Base-by-base conservation (phyloP, 1,140 invertebrate genomes). In the Vollenhovia emeryi region DNA sequence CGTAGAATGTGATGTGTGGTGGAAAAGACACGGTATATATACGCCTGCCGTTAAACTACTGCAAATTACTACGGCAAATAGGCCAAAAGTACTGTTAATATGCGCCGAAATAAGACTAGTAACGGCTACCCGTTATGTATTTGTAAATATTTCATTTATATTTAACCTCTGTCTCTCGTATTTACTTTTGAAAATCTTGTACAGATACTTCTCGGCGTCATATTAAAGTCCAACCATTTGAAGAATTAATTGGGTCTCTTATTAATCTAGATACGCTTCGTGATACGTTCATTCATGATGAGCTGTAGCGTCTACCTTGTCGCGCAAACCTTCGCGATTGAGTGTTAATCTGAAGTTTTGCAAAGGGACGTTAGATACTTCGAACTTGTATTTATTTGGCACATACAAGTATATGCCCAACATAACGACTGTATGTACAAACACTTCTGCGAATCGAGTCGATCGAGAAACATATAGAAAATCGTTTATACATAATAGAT, bases 61-160 rank as follows among this genome's bases (percentile, higher is more conserved):
- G 48, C n/a, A n/a, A n/a, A n/a, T 71, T 33, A 62, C 30, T 62
- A 57, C 36, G 48, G 57, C 66, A 69, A 69, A 80, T 80, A 80
- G 78, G 78, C 78, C 78, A 71, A 71, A 80, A 80, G 62, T 80
- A 80, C 36, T 71, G 36, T 80, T 71, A 80, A 80, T 27, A 57
- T 18, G n/a, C n/a, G n/a, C 40, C 50, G 33, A 59, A 82, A 62
- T n/a, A 69, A 66, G 52, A 66, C 30, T 50, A 79, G 59, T 68
- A 30, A 71, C 40, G 5, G 9, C 73, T 57, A 45, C 6, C 52
- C 36, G 36, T n/a, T n/a, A 57, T 21, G 9, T 68, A 57, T 73
- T n/a, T 82, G 64, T 80, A 82, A 55, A 82, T 82, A 82, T 33
- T 30, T 73, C 57, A 82, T 57, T 82, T 73, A n/a, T 73, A 82